These are phyloP conservation scores for Palythoa grandiflora DNA, from an alignment of 92 coral and sea anemone species.

Conservation along the genomic window DNA sequence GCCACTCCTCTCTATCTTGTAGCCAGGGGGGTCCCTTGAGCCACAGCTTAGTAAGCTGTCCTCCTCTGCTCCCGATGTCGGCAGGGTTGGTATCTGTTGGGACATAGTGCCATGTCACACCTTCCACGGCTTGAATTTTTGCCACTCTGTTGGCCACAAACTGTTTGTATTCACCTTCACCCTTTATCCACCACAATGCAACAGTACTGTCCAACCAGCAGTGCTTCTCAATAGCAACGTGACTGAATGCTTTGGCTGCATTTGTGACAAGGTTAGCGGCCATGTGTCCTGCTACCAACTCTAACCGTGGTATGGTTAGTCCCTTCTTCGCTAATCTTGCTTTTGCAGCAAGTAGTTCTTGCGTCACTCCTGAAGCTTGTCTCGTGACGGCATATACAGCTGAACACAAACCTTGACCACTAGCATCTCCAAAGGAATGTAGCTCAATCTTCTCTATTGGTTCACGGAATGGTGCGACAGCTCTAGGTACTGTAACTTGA, in stretches of 20 bases:
- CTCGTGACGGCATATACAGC: slow-evolving; percentile 25
- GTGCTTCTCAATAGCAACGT: neutral
- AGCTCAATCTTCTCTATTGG: neutral
- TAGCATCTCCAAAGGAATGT: slow-evolving; percentile 15
- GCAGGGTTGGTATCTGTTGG: slow-evolving; percentile 22
- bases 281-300: slow-evolving; percentile 9
- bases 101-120: slow-evolving; percentile 36
- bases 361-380: slow-evolving; percentile 8
- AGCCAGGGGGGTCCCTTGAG: slow-evolving; percentile 12
- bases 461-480: slow-evolving; percentile 1
- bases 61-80: slow-evolving; percentile 2
- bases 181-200: slow-evolving; percentile 49
- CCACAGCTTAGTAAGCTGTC: neutral
- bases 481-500: slow-evolving; percentile 1
- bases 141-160: slow-evolving; percentile 55
- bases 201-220: slow-evolving; percentile 62
- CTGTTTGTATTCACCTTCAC: slow-evolving; percentile 41
- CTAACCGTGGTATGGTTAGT: neutral
- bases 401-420: neutral
- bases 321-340: slow-evolving; percentile 31
- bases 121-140: slow-evolving; percentile 33
- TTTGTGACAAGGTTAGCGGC: slow-evolving; percentile 16
- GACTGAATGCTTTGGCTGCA: slow-evolving; percentile 8
- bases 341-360: slow-evolving; percentile 32
- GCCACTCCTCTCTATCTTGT: neutral